Evolutionary conservation across 2,888 invertebrate species (phyloP), one percentile per base, ranked within the genome.

Genomic region (Cerceris rybyensis): DNA sequence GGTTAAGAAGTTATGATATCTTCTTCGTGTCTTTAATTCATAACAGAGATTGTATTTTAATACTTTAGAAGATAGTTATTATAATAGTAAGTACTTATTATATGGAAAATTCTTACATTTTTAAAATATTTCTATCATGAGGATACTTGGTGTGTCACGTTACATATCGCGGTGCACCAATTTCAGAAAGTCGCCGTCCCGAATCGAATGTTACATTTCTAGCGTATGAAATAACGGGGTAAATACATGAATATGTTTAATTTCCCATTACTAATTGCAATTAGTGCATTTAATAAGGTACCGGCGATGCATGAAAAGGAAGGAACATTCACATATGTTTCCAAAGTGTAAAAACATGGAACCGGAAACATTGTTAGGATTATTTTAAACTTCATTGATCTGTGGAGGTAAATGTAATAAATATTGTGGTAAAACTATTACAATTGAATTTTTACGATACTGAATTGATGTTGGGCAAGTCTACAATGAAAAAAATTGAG

Each of bases 111-210:
- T 49, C 16, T 68, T 68, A 28, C 4, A 58, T 68, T 59, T 49
- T 59, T n/a, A 59, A 50, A 50, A 68, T 68, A 68, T 50, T 59
- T 59, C 13, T 46, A 9, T n/a, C 67, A 16, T 68, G 50, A 59
- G 13, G 58, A 43, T 49, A n/a, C 57, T 43, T 11, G 59, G 50
- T 6, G 50, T 68, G 58, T 14, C 49, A 17, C n/a, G 58, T 41
- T 46, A n/a, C n/a, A n/a, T n/a, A 42, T 42, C 58, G 11, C 17
- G 55, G 17, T 55, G 28, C 42, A 42, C 42, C 42, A 42, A 59
- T 11, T 42, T 42, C 58, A 42, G 58, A 28, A 28, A 0, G 42
- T 7, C 42, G 9, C 41, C n/a, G 28, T 17, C 16, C 55, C 7
- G 17, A 17, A 41, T 41, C n/a, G 58, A 42, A 42, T 59, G 39